These are phyloP conservation scores for Dendrocincla fuliginosa DNA, from an alignment of 2,797 vertebrate species.

Conservation along the genomic window DNA sequence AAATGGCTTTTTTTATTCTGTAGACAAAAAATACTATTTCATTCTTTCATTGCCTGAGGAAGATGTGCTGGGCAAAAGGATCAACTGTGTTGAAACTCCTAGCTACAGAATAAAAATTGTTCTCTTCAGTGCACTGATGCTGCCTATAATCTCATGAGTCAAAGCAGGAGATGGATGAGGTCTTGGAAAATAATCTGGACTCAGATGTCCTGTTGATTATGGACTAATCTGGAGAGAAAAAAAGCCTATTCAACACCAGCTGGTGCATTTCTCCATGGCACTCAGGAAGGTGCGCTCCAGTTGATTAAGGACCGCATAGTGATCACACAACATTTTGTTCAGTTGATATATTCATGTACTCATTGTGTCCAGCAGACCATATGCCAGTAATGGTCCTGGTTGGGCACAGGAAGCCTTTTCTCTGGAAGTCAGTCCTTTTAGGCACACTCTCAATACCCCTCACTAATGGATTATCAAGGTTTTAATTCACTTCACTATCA, in stretches of 20 bases:
- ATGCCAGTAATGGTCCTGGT: neutral
- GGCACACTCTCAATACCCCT: neutral
- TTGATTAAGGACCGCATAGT: slow-evolving; percentile 5
- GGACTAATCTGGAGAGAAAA: neutral
- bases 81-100: neutral
- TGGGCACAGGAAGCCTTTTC: neutral
- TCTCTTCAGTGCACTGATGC: neutral
- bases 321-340: neutral
- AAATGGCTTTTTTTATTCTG: neutral
- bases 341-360: neutral
- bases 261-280: neutral
- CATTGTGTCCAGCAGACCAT: neutral
- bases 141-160: neutral
- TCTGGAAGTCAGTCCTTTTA: neutral
- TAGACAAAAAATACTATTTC: neutral
- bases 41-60: neutral
- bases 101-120: neutral
- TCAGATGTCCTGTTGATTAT: neutral
- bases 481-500: neutral
- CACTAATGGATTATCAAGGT: neutral
- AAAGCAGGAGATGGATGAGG: neutral
- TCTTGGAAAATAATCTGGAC: neutral
- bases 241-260: neutral
- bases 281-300: neutral
- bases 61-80: neutral